phyloP scores from a whole-genome alignment of 2,113 vertebrate genomes.

The Nothocercus nigrocapillus region DNA sequence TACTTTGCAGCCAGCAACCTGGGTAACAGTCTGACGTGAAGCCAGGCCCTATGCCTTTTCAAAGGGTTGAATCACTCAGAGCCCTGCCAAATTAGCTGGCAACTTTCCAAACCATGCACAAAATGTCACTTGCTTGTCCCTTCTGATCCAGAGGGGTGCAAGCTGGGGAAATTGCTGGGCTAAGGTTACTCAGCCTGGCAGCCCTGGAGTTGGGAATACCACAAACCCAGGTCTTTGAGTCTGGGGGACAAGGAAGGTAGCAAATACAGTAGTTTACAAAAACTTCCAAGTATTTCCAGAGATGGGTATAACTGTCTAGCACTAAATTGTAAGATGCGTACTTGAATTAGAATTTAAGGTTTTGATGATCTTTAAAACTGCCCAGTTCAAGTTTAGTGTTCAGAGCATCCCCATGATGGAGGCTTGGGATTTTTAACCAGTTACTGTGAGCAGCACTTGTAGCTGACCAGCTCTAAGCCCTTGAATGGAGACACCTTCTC shows the following conservation, averaged over 20 bases:
- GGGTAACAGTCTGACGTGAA: background rate
- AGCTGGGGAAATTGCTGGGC: background rate
- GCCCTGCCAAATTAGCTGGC: background rate
- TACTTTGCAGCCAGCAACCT: background rate
- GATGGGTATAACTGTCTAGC: background rate
- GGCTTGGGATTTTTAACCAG: background rate
- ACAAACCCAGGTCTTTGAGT: background rate
- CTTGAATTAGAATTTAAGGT: background rate
- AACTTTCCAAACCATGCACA: background rate
- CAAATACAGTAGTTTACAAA: background rate
- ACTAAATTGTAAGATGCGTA: background rate
- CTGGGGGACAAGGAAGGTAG: background rate
- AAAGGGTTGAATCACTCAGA: background rate
- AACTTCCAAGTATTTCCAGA: background rate
- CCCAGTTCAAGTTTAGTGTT: background rate
- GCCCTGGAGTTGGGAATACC: background rate
- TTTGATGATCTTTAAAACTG: background rate
- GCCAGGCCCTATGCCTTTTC: background rate
- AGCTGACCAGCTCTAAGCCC: background rate
- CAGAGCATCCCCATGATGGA: background rate
- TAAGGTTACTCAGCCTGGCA: background rate
- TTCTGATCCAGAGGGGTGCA: background rate
- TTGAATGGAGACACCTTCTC: background rate
- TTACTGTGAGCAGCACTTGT: background rate
- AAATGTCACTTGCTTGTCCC: background rate